Conservation (phyloP, 2,888 invertebrate genomes). For the Petrolisthes manimaculis region DNA sequence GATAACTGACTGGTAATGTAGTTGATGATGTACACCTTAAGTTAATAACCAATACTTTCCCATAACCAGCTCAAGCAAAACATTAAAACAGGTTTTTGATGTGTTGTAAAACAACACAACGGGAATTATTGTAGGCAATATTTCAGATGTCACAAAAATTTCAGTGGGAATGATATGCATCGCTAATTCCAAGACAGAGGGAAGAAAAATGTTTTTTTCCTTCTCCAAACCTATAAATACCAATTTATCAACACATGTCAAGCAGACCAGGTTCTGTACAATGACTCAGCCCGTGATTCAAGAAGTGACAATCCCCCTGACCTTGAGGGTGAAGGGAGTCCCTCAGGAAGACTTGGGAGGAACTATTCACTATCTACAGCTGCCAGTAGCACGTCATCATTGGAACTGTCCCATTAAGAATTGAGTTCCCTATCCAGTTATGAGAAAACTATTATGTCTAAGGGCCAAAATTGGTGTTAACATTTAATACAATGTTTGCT, state of each 20-base stretch:
- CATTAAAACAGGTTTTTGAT: too few relatives aligned
- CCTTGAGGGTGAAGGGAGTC: background rate
- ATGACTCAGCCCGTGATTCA: background rate
- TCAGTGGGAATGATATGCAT: too few relatives aligned
- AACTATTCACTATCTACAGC: slow-evolving; percentile 25
- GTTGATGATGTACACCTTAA: too few relatives aligned
- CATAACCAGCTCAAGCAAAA: too few relatives aligned
- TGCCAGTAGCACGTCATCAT: slow-evolving; percentile 18
- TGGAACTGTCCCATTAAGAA: slow-evolving; percentile 21
- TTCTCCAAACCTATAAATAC: too few relatives aligned
- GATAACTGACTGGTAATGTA: too few relatives aligned
- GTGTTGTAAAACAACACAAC: too few relatives aligned
- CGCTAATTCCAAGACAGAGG: too few relatives aligned
- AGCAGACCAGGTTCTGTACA: background rate
- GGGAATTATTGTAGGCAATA: too few relatives aligned
- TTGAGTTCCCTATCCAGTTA: slow-evolving; percentile 16
- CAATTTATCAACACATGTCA: background rate
- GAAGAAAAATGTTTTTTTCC: too few relatives aligned
- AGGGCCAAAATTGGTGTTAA: slow-evolving; percentile 35
- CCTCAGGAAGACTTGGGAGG: slow-evolving; percentile 25
- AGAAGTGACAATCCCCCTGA: background rate
- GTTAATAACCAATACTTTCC: too few relatives aligned
- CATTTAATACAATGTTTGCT: background rate
- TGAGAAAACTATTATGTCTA: slow-evolving; percentile 26
- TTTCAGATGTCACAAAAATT: too few relatives aligned